Evolutionary conservation across 2,113 vertebrate species (phyloP), one percentile per base, ranked within the genome.

Genomic region (Merops nubicus): DNA sequence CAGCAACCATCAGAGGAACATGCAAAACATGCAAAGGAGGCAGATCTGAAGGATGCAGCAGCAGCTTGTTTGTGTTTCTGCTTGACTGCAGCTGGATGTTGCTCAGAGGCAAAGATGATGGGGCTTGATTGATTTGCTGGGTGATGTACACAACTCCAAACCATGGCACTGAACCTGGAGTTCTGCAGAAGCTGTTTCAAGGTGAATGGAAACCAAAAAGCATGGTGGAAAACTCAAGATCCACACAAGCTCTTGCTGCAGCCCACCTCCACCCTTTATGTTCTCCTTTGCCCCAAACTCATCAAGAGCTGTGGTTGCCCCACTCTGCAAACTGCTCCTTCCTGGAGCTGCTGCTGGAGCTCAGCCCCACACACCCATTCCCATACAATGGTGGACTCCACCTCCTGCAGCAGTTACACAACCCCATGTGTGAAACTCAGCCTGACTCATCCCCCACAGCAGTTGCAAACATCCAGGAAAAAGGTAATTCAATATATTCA

Each of bases 21-120:
- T 26, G 36, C 8, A 3, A 9, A n/a, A n/a, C n/a, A n/a, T n/a
- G n/a, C n/a, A n/a, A n/a, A n/a, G n/a, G n/a, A 40, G 69, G 76
- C 48, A 13, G 83, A 42, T 29, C n/a, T 47, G 86, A 88, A 53
- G 85, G 45, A 33, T 6, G 11, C 57, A 42, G 86, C 73, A 36
- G 21, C 2, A 2, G 81, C 82, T 62, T 34, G 50, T 6, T 57
- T 38, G 19, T 74, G 79, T 3, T 78, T 65, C 86, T 45, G 76
- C 83, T 70, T 1, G 9, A 40, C 75, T 76, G 91, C 96, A 96
- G 94, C 95, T 95, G 95, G 87, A 36, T 12, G 78, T 34, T 11
- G 94, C 94, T 96, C 93, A 85, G 89, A 80, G 93, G 95, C 90
- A 93, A 43, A 89, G 75, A 12, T 79, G 93, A 63, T 60, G 87